Conservation (phyloP, 2,113 vertebrate species). For the Phycodurus eques region DNA sequence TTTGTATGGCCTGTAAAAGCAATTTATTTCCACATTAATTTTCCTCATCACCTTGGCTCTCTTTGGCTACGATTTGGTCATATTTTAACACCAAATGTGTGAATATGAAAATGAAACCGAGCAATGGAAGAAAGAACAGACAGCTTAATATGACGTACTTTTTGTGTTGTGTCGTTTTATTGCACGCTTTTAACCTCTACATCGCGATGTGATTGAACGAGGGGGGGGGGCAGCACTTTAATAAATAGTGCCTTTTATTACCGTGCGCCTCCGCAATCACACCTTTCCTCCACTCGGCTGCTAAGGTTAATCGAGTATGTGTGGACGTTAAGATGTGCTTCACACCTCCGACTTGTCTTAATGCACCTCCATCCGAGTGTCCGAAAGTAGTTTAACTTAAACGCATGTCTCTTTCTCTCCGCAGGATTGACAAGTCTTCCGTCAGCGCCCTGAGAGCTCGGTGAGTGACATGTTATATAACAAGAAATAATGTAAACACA, state of each 20-base stretch:
- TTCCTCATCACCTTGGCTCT: too few relatives aligned
- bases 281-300: constrained; percentile 25
- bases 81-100: too few relatives aligned
- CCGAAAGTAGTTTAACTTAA: constrained; percentile 7
- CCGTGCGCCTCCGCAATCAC: constrained; percentile 20
- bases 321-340: constrained; percentile 20
- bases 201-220: constrained; percentile 8
- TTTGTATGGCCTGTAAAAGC: too few relatives aligned
- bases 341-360: background rate
- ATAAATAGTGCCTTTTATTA: constrained; percentile 45
- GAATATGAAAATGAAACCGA: too few relatives aligned
- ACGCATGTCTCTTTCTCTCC: constrained; percentile 15
- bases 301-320: constrained; percentile 45
- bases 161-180: background rate
- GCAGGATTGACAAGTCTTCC: constrained; percentile 72
- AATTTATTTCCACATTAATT: too few relatives aligned
- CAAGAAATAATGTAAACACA: background rate
- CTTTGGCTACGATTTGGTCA: too few relatives aligned
- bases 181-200: background rate
- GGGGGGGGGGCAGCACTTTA: constrained; percentile 14
- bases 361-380: background rate
- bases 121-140: too few relatives aligned
- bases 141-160: too few relatives aligned
- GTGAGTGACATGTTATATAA: constrained; percentile 54
- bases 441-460: constrained; percentile 64